Conservation (phyloP, 1,140 invertebrate species). For the Halictus rubicundus region DNA sequence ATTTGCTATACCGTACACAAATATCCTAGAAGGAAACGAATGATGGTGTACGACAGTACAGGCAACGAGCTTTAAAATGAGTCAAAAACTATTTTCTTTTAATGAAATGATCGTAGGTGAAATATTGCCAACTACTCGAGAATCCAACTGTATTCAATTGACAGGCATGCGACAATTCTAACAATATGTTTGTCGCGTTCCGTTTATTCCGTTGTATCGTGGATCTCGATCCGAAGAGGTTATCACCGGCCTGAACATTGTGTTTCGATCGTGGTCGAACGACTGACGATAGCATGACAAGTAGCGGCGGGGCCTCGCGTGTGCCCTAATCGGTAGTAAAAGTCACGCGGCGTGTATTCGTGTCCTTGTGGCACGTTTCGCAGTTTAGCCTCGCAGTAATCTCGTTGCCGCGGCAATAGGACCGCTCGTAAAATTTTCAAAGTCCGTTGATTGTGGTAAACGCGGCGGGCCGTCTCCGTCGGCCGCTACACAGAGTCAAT, state of each 20-base stretch:
- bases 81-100: too few relatives aligned
- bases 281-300: not conserved
- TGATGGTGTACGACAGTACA: too few relatives aligned
- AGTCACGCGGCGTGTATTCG: constrained; percentile 18
- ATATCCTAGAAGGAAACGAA: too few relatives aligned
- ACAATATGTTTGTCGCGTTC: too few relatives aligned
- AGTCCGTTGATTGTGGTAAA: constrained; percentile 35
- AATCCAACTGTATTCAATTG: too few relatives aligned
- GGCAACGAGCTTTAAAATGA: too few relatives aligned
- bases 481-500: constrained; percentile 2
- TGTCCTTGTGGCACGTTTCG: constrained; percentile 2
- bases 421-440: constrained; percentile 45
- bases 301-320: not conserved
- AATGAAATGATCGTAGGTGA: too few relatives aligned
- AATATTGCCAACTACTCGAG: too few relatives aligned
- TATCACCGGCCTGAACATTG: not conserved
- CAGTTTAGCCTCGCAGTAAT: not conserved
- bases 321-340: constrained; percentile 15
- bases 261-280: constrained; percentile 8
- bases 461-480: not conserved
- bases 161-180: too few relatives aligned
- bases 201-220: too few relatives aligned
- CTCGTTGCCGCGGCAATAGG: not conserved
- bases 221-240: too few relatives aligned
- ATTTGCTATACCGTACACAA: too few relatives aligned